Evolutionary conservation across 2,113 vertebrate genomes (phyloP).

Genomic region (Campylorhamphus procurvoides): DNA sequence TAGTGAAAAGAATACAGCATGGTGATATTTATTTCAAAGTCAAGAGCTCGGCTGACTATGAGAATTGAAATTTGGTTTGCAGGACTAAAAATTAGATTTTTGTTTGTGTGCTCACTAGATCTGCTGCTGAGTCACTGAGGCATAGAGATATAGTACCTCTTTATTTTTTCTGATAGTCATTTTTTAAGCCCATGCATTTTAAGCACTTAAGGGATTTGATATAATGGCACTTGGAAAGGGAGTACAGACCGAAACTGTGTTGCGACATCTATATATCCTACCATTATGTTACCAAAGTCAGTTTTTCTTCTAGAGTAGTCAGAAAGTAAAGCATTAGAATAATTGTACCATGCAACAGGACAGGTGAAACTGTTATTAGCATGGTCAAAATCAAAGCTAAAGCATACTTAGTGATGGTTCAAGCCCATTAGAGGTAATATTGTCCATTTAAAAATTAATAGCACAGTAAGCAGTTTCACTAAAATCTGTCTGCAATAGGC

Average conservation of each 20-base stretch:
- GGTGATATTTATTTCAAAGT: background rate
- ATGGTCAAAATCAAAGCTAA: background rate
- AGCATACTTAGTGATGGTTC: background rate
- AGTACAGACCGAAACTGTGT: background rate
- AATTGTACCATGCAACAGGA: background rate
- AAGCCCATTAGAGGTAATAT: background rate
- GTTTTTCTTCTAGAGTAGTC: background rate
- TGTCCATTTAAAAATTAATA: background rate
- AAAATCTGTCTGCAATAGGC: background rate
- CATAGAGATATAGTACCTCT: background rate
- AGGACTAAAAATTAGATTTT: background rate
- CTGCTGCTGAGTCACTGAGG: background rate
- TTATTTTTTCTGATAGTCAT: background rate
- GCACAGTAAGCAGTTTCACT: background rate
- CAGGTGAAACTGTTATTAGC: background rate
- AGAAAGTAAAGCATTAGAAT: background rate
- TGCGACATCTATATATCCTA: background rate
- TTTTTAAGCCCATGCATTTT: background rate
- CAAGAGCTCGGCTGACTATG: background rate
- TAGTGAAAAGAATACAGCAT: background rate
- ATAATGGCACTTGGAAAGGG: background rate
- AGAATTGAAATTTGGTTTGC: background rate
- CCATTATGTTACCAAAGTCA: background rate
- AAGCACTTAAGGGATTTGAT: background rate
- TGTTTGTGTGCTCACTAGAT: background rate